Evolutionary conservation across 2,888 invertebrate genomes (phyloP).

Genomic region (Pristionchus japonicus): DNA sequence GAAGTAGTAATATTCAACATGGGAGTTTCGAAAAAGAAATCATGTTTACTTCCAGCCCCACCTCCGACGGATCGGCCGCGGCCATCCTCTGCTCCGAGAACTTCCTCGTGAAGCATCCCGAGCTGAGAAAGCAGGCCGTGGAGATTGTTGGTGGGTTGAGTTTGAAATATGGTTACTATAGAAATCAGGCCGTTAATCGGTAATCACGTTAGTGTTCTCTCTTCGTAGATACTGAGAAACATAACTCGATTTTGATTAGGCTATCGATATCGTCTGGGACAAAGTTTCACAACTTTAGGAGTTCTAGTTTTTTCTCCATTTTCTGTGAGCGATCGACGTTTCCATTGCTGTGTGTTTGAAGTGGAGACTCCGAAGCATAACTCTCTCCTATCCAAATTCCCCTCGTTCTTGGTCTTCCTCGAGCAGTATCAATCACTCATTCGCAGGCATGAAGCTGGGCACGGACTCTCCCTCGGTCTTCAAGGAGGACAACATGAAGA

Average conservation of each 20-base stretch:
- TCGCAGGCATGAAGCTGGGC: slow-evolving; percentile 89
- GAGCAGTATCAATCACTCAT: too few relatives aligned
- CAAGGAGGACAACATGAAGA: slow-evolving; percentile 83
- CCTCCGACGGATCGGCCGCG: slow-evolving; percentile 97
- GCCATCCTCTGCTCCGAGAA: slow-evolving; percentile 91
- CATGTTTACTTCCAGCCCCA: slow-evolving; percentile 86
- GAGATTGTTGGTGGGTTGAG: slow-evolving; percentile 88
- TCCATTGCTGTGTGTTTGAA: too few relatives aligned
- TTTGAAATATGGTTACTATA: too few relatives aligned
- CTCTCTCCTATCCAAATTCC: neutral
- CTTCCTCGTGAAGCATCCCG: slow-evolving; percentile 85
- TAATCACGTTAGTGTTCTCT: too few relatives aligned
- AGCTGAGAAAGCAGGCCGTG: slow-evolving; percentile 88
- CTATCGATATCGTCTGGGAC: too few relatives aligned
- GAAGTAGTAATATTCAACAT: neutral
- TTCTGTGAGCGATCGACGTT: too few relatives aligned
- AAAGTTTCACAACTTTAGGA: too few relatives aligned
- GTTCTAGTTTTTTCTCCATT: too few relatives aligned
- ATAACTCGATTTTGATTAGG: too few relatives aligned
- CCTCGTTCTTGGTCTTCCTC: neutral
- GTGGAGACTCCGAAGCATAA: neutral
- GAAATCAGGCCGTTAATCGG: too few relatives aligned
- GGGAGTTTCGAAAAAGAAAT: too few relatives aligned
- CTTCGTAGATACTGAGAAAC: too few relatives aligned
- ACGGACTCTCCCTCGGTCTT: slow-evolving; percentile 92